Conservation (phyloP, 2,888 invertebrate species). For the Acheta domesticus region DNA sequence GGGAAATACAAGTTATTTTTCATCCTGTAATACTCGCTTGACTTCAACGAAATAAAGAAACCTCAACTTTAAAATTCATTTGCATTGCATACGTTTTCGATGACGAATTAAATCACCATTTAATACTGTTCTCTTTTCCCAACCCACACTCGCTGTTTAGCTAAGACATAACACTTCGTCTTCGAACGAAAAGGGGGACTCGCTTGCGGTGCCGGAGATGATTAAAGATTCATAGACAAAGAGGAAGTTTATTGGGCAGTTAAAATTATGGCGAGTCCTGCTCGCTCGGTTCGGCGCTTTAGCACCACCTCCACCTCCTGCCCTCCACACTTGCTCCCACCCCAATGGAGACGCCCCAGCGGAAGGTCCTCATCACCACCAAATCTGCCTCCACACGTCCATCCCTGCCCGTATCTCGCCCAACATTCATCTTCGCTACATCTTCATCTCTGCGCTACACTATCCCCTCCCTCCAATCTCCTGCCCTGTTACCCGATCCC, state of each 20-base stretch:
- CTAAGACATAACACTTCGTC: constrained; percentile 1
- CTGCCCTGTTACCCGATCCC: too few species aligned
- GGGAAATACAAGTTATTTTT: neutral
- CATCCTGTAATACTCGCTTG: neutral
- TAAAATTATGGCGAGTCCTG: neutral
- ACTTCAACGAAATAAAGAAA: neutral
- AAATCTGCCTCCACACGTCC: too few species aligned
- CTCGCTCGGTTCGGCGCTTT: neutral
- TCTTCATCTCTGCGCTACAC: too few species aligned
- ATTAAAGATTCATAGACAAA: constrained; percentile 18
- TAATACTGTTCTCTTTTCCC: neutral
- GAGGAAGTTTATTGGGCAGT: constrained; percentile 7
- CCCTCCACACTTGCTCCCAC: neutral
- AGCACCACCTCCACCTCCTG: neutral
- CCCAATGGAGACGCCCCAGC: neutral
- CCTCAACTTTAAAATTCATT: neutral
- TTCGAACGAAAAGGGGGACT: neutral
- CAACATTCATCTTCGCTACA: too few species aligned
- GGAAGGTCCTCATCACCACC: too few species aligned
- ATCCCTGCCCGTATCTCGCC: too few species aligned
- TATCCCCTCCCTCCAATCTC: too few species aligned
- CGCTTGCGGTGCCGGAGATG: neutral
- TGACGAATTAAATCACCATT: constrained; percentile 5
- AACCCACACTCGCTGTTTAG: neutral
- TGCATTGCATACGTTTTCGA: neutral